phyloP scores from a whole-genome alignment of 2,797 vertebrate species.

The Pseudochromis fuscus region DNA sequence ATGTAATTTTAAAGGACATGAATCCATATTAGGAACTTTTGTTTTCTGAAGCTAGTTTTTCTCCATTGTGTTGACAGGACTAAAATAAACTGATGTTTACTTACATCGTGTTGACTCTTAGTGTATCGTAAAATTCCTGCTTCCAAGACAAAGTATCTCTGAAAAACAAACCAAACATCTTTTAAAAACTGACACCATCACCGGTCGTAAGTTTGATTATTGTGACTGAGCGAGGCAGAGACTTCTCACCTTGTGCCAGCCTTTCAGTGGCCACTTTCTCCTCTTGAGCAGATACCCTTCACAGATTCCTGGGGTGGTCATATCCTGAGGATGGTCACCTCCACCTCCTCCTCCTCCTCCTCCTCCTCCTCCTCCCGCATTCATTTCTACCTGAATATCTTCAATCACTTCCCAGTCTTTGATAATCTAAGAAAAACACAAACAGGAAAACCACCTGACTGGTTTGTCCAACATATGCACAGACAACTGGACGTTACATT shows the following conservation, averaged over 20 bases:
- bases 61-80: not conserved
- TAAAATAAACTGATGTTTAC: constrained; percentile 42
- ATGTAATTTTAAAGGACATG: no score
- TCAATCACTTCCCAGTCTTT: constrained; percentile 96
- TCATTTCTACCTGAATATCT: constrained; percentile 78
- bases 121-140: constrained; percentile 90
- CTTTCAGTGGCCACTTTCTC: constrained; percentile 97
- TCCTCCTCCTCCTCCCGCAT: not conserved
- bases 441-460: not conserved
- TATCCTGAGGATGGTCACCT: constrained; percentile 71
- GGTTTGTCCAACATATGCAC: not conserved
- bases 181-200: not conserved
- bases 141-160: constrained; percentile 94
- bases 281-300: constrained; percentile 95
- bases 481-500: no score
- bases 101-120: constrained; percentile 92
- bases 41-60: no score
- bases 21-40: no score
- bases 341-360: not conserved
- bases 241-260: constrained; percentile 94
- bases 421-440: constrained; percentile 77
- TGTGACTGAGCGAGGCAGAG: not conserved
- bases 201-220: no score
- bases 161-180: constrained; percentile 36
- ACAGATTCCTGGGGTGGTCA: constrained; percentile 82